Percentiles rank a stretch among this genome's conserved stretches.
Evolutionary conservation across 1,140 invertebrate genomes (phyloP).

Genomic region (Lasioglossum albipes): DNA sequence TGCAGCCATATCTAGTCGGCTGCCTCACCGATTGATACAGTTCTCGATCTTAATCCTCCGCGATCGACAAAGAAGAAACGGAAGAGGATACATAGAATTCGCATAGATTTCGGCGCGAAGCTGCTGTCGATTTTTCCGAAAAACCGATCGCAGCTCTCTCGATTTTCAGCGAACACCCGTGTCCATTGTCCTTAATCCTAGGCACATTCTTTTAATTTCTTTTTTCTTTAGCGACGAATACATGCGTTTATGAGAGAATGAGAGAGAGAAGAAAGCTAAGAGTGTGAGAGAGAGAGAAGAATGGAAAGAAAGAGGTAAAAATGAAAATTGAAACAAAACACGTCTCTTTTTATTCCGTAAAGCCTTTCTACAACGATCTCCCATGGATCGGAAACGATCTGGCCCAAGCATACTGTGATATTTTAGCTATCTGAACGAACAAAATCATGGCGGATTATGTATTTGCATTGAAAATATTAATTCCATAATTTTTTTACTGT

Average conservation of each 20-base stretch:
- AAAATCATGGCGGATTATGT: too few relatives aligned
- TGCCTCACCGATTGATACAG: not conserved
- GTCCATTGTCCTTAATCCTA: conserved; percentile 60
- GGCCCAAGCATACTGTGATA: too few relatives aligned
- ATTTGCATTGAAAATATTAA: too few relatives aligned
- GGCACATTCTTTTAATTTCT: conserved; percentile 43
- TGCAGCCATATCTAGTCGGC: conserved; percentile 9
- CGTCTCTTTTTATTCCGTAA: conserved; percentile 25
- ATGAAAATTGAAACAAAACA: not conserved
- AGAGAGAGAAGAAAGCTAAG: not conserved
- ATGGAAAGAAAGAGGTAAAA: not conserved
- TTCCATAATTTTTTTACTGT: too few relatives aligned
- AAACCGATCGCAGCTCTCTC: too few relatives aligned
- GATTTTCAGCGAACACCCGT: conserved; percentile 14
- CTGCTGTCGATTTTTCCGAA: too few relatives aligned
- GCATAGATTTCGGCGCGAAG: too few relatives aligned
- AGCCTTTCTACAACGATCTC: conserved; percentile 2
- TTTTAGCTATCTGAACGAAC: too few relatives aligned
- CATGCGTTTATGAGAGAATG: too few relatives aligned
- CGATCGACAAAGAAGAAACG: too few relatives aligned
- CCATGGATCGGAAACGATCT: not conserved
- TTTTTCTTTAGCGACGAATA: conserved; percentile 57
- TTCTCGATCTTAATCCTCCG: conserved; percentile 6
- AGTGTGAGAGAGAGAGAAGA: not conserved
- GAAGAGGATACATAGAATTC: too few relatives aligned